Percentiles rank a stretch among this genome's conserved stretches.
phyloP scores from a whole-genome alignment of 2,888 invertebrate species.

The Drosophila anomalipes region DNA sequence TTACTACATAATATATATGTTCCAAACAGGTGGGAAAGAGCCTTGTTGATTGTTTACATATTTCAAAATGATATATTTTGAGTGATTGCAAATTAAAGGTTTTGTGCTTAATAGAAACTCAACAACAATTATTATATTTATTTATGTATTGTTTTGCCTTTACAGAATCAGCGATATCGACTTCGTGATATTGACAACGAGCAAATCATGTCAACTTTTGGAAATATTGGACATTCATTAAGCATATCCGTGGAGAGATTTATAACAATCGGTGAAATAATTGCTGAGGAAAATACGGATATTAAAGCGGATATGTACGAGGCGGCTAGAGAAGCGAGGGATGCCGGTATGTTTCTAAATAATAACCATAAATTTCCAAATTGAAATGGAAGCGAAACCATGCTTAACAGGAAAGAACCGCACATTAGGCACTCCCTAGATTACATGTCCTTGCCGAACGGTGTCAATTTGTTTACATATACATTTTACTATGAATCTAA shows the following conservation, averaged over 20 bases:
- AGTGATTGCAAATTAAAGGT: not conserved
- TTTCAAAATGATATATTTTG: not conserved
- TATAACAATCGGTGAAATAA: conserved; percentile 99
- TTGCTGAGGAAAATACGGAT: conserved; percentile 99
- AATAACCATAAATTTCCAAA: not conserved
- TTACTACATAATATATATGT: not conserved
- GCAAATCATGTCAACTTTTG: conserved; percentile 73
- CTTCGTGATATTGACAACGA: conserved; percentile 75
- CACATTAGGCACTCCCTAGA: not conserved
- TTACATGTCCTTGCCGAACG: not conserved
- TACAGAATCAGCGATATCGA: conserved; percentile 71
- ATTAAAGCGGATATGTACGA: conserved; percentile 99
- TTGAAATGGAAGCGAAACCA: not conserved
- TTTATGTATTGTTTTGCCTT: not conserved
- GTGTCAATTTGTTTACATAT: not conserved
- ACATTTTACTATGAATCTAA: not conserved
- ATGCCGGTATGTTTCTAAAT: conserved; percentile 90
- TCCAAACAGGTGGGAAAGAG: conserved; percentile 6
- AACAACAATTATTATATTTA: not conserved
- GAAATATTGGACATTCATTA: conserved; percentile 96
- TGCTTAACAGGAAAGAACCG: not conserved
- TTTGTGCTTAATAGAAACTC: not conserved
- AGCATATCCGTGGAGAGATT: conserved; percentile 98
- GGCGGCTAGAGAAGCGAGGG: conserved; percentile 98
- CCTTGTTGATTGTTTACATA: conserved; percentile 9